Base-by-base conservation (phyloP, 2,797 vertebrate genomes). In the Rhinatrema bivittatum region DNA sequence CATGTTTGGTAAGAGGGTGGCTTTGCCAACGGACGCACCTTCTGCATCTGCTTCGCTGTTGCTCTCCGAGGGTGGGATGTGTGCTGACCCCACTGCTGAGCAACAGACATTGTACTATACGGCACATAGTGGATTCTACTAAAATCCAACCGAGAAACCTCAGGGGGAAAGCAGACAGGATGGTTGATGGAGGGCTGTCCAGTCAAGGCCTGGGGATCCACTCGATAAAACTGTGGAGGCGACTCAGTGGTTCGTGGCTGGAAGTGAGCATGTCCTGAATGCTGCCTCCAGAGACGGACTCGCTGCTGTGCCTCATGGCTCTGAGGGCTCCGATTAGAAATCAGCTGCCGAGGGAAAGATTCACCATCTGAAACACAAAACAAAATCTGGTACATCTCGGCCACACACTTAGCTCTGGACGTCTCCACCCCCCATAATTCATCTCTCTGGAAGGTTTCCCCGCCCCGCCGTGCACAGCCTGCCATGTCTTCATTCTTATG, bases 201-300 rank as follows among this genome's bases (percentile, higher is more conserved):
- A 2, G 75, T 64, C 15, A 85, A 79, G 39, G 65, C 81, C 33
- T 53, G 78, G 16, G 89, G 76, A 52, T 80, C 87, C 54, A 79
- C 81, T 46, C 82, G 54, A 27, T 74, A 71, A 0, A 67, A 40
- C 0, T 69, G 68, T 11, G 80, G 33, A 79, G 65, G 47, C 79
- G 79, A 85, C 78, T n/a, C n/a, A n/a, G n/a, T n/a, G n/a, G n/a
- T n/a, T n/a, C n/a, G n/a, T n/a, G n/a, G 32, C 29, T 42, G 39
- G 7, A 50, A 90, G 43, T 85, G 78, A 49, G 92, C 89, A 51
- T 74, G 86, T 39, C 82, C 85, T 0, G 90, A 81, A 50, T 84
- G 85, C 45, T 81, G 86, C 32, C 79, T 90, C 62, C 87, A 68
- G 32, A 94, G 87, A 47, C 89, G 87, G 40, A 94, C 90, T 46